Evolutionary conservation across 2,888 invertebrate genomes (phyloP).

Genomic region (Pandemis corylana): DNA sequence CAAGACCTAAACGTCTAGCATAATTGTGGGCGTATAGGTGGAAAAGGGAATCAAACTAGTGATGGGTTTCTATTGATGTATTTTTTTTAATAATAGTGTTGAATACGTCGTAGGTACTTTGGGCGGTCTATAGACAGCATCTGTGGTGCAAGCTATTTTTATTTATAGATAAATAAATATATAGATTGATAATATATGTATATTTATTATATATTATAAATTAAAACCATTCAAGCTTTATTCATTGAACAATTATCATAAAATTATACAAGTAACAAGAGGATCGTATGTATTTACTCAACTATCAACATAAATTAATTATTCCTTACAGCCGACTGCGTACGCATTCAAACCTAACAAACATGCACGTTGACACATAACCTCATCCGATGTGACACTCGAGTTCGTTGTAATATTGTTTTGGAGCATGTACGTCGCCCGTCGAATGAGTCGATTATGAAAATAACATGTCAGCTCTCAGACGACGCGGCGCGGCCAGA

Average conservation of each 20-base stretch:
- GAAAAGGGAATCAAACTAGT: too few species aligned
- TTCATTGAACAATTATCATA: conserved; percentile 8
- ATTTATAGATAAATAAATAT: too few species aligned
- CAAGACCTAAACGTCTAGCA: too few species aligned
- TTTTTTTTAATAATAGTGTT: too few species aligned
- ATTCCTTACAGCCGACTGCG: conserved; percentile 36
- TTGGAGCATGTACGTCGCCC: conserved; percentile 43
- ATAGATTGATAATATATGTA: too few species aligned
- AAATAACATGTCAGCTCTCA: conserved; percentile 65
- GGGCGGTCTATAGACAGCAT: too few species aligned
- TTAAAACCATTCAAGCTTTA: background rate
- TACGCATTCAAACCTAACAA: conserved; percentile 15
- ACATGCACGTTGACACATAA: conserved; percentile 32
- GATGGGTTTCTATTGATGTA: too few species aligned
- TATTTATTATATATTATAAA: background rate
- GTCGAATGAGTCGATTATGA: conserved; percentile 67
- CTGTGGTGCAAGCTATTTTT: too few species aligned
- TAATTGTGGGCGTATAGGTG: too few species aligned
- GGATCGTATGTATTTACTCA: background rate
- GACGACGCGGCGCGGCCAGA: conserved; percentile 49
- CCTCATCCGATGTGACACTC: conserved; percentile 30
- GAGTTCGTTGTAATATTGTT: conserved; percentile 43
- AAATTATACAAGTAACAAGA: conserved; percentile 3
- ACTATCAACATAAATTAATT: conserved; percentile 24
- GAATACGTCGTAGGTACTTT: too few species aligned